Evolutionary conservation across 2,888 invertebrate species (phyloP).

Genomic region (Pollenia angustigena): DNA sequence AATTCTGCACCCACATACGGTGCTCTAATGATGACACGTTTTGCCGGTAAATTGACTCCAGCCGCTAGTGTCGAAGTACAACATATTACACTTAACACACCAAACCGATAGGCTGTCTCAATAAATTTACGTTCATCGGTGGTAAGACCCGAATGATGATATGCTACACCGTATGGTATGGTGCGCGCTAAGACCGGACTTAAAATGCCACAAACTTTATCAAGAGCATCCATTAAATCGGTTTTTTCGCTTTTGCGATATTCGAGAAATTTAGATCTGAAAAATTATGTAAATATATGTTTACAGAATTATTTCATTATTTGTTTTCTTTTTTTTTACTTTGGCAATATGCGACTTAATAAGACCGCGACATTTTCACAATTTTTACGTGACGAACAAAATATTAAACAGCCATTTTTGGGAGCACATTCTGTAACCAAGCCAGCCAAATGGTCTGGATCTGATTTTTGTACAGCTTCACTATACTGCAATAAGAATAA

Average conservation of each 20-base stretch:
- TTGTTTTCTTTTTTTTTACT: constrained; percentile 68
- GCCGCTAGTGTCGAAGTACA: constrained; percentile 99
- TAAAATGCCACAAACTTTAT: constrained; percentile 88
- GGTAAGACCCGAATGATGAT: constrained; percentile 96
- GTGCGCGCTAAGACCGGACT: constrained; percentile 88
- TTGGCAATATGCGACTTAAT: constrained; percentile 87
- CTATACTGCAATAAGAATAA: constrained; percentile 85
- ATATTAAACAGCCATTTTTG: constrained; percentile 92
- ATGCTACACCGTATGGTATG: constrained; percentile 93
- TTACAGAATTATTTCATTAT: background rate
- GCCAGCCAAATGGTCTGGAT: constrained; percentile 92
- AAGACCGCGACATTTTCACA: constrained; percentile 95
- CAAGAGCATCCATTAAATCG: constrained; percentile 86
- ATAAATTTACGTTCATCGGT: constrained; percentile 93
- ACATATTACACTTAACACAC: constrained; percentile 93
- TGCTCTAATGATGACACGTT: constrained; percentile 93
- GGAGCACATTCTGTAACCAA: constrained; percentile 93
- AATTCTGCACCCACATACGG: constrained; percentile 92
- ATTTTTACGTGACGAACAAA: constrained; percentile 96
- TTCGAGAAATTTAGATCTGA: constrained; percentile 85
- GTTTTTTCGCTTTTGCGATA: constrained; percentile 87
- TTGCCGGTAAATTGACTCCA: constrained; percentile 97
- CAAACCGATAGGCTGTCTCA: constrained; percentile 93
- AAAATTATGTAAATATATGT: background rate
- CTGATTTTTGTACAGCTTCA: constrained; percentile 86